A percentile compares a stretch with the other conserved stretches of the same genome.
Conservation (phyloP, 2,113 vertebrate genomes). For the Pampusana beccarii region DNA sequence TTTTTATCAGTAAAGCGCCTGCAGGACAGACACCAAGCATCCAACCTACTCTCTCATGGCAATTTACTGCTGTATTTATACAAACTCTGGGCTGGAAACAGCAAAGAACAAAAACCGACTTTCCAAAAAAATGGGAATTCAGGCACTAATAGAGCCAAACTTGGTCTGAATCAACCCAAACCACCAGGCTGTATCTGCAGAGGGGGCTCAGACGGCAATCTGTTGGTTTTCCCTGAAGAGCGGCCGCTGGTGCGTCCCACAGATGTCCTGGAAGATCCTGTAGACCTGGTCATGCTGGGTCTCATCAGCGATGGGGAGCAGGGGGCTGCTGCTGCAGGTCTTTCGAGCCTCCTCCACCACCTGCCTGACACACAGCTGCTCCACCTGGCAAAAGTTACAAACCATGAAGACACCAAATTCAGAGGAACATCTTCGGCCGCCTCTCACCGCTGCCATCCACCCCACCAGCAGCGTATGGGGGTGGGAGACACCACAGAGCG, state of each 20-base stretch:
- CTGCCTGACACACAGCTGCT: constrained; percentile 75
- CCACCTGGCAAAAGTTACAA: constrained; percentile 47
- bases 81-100: neutral
- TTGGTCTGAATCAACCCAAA: neutral
- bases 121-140: neutral
- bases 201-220: constrained; percentile 84
- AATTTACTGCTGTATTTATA: neutral
- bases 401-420: neutral
- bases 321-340: constrained; percentile 34
- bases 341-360: constrained; percentile 71
- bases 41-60: neutral
- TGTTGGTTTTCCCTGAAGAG: constrained; percentile 91
- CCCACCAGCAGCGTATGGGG: neutral
- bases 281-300: constrained; percentile 68
- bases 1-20: neutral
- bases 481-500: neutral
- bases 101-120: neutral
- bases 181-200: rapidly evolving
- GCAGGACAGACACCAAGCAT: neutral
- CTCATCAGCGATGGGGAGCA: constrained; percentile 60
- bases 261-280: constrained; percentile 77
- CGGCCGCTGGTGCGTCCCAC: constrained; percentile 78
- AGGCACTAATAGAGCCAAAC: neutral
- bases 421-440: neutral
- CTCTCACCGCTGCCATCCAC: neutral